Base-by-base conservation (phyloP, 2,113 vertebrate genomes). In the Coptodon rendalli region DNA sequence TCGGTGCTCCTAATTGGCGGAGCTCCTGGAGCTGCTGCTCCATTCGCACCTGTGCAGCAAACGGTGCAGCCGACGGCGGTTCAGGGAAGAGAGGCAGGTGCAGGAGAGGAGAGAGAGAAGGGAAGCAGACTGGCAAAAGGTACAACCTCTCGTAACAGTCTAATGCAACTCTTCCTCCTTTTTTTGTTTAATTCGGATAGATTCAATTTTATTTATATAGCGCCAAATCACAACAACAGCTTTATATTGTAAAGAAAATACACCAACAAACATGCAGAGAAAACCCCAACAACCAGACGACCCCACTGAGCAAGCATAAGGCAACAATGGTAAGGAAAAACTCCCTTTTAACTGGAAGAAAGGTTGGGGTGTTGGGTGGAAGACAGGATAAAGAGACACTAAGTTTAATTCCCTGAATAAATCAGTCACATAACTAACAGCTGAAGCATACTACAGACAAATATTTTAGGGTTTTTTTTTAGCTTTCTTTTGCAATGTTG, bases 1-100 rank as follows among this genome's bases (percentile, higher is more conserved):
- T 82, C 89, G 7, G 80, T 81, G 87, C 68, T 90, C 91, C 94
- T 95, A 93, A 96, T 96, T 96, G 96, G 96, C 73, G 85, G 93
- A 92, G 85, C 82, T 24, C 27, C 57, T 38, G 45, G 76, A 68
- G 80, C 71, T 22, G 71, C 86, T 66, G 84, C 86, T 56, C 53
- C 29, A 80, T 81, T 68, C 92, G 89, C 94, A 96, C 96, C 95
- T 96, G 94, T 92, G 91, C 91, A 8, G 73, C 22, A 45, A 88
- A 34, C 82, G 9, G 27, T 50, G 16, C 27, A 78, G 27, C 71
- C 71, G 45, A 11, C 38, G 36, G 56, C 27, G 63, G 53, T 36
- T 59, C 78, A 71, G 73, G 29, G 7, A 68, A 34, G 22, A 9
- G 68, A 63, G 38, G 48, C 57, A 87, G 85, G 78, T n/a, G 63